A percentile compares a stretch with the other conserved stretches of the same genome.
Conservation (phyloP, 2,797 vertebrate genomes). For the Anabas testudineus region DNA sequence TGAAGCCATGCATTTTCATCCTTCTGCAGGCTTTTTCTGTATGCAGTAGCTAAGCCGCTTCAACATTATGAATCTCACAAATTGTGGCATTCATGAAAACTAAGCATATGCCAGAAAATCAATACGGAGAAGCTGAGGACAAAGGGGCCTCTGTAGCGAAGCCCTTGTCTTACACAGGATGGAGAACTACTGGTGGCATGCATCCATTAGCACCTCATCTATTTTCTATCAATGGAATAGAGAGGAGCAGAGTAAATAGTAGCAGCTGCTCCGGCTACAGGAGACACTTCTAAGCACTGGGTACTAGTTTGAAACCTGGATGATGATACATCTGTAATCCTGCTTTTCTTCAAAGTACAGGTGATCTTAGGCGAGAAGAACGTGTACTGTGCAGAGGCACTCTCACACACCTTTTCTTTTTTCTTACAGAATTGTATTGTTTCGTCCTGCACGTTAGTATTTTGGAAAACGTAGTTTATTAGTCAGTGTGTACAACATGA, state of each 20-base stretch:
- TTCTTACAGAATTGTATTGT: neutral
- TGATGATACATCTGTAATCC: neutral
- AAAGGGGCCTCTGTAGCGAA: conserved; percentile 45
- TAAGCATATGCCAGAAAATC: conserved; percentile 63
- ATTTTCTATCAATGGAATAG: conserved; percentile 67
- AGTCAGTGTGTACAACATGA: no score
- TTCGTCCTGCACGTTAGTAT: neutral
- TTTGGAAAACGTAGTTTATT: neutral
- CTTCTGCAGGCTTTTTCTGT: conserved; percentile 19
- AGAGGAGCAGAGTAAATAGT: conserved; percentile 49
- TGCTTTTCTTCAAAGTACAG: neutral
- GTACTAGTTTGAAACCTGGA: neutral
- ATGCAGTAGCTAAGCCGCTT: conserved; percentile 27
- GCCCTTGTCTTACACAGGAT: conserved; percentile 43
- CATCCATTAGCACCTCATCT: conserved; percentile 68
- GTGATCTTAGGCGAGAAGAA: neutral
- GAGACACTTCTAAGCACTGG: neutral
- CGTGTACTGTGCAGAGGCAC: neutral
- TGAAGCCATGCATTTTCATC: conserved; percentile 9
- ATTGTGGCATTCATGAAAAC: conserved; percentile 53
- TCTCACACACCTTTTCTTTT: conserved; percentile 9
- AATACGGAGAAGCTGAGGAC: conserved; percentile 52
- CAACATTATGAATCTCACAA: conserved; percentile 52
- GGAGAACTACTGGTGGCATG: conserved; percentile 55
- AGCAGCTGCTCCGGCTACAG: conserved; percentile 47